Conservation (phyloP, 1,140 invertebrate species). For the Eurosta solidaginis region DNA sequence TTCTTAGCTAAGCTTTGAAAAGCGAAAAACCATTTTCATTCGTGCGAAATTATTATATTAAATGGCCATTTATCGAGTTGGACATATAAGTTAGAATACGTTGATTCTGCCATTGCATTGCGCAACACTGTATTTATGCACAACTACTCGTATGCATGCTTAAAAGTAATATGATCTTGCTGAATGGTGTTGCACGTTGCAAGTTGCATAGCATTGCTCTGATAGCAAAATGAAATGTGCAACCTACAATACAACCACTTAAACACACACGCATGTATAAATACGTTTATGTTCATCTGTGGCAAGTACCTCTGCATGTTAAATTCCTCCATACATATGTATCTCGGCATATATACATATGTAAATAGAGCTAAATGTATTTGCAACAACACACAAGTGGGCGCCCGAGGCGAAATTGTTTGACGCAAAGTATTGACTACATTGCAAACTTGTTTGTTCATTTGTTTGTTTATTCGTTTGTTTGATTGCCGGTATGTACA, state of each 20-base stretch:
- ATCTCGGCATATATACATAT: background rate
- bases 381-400: conserved; percentile 8
- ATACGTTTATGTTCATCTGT: background rate
- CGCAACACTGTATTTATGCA: too few relatives aligned
- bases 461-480: too few relatives aligned
- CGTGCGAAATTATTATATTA: too few relatives aligned
- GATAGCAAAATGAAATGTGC: background rate
- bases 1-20: too few relatives aligned
- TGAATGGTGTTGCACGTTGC: conserved; percentile 1
- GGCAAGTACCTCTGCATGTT: background rate
- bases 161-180: background rate
- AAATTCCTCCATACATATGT: background rate
- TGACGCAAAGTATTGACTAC: background rate
- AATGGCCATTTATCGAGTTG: too few relatives aligned
- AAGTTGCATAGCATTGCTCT: background rate
- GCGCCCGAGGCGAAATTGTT: background rate
- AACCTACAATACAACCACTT: background rate
- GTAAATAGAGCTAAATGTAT: conserved; percentile 2
- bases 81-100: too few relatives aligned
- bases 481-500: background rate
- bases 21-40: too few relatives aligned
- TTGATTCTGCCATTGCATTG: too few relatives aligned
- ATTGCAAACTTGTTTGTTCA: background rate
- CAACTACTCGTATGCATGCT: background rate
- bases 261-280: background rate